Conservation (phyloP, 1,140 invertebrate species). For the Notospermus geniculatus region DNA sequence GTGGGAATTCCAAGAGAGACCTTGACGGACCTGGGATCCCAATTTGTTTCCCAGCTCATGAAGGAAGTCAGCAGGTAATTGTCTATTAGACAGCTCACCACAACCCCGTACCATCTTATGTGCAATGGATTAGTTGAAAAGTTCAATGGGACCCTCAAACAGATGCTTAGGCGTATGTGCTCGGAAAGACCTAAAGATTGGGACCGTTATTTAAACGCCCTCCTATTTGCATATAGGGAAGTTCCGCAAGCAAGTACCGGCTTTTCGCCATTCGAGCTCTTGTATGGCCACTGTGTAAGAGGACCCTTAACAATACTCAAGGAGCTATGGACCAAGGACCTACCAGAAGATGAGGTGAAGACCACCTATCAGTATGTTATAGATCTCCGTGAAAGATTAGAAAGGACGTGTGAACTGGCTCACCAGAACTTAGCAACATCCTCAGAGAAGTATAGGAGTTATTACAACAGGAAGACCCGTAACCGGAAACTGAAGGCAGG, state of each 20-base stretch:
- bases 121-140: too few relatives aligned
- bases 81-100: slow-evolving; percentile 12
- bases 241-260: slow-evolving; percentile 10
- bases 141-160: too few relatives aligned
- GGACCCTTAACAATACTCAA: neutral
- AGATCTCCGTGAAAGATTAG: neutral
- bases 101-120: too few relatives aligned
- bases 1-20: slow-evolving; percentile 13
- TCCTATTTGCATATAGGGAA: slow-evolving; percentile 17
- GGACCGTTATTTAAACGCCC: slow-evolving; percentile 9
- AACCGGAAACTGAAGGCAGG: neutral
- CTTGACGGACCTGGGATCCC: slow-evolving; percentile 13
- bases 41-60: slow-evolving; percentile 14
- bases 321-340: slow-evolving; percentile 3
- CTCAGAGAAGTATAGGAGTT: neutral
- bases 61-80: slow-evolving; percentile 10
- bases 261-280: neutral
- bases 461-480: neutral
- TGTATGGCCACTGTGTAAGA: neutral
- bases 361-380: neutral
- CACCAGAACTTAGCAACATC: neutral
- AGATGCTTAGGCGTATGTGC: slow-evolving; percentile 23
- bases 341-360: neutral
- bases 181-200: slow-evolving; percentile 14
- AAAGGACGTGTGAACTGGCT: neutral